Conservation (phyloP, 2,888 invertebrate species). For the Ochropleura plecta region DNA sequence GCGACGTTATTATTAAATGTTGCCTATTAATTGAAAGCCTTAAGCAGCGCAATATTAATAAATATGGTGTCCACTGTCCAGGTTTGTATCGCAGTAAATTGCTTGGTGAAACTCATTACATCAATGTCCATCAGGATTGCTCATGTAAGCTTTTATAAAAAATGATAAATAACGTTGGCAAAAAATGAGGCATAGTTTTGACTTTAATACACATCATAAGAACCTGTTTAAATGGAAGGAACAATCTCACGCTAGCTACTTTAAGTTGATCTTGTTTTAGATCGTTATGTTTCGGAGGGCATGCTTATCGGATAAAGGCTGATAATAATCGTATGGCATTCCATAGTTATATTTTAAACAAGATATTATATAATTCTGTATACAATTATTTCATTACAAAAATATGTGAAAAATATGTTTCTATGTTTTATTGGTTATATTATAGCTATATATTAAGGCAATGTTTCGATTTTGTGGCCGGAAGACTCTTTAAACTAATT, state of each 20-base stretch:
- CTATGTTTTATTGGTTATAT: background rate
- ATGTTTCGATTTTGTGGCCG: background rate
- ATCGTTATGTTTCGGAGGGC: background rate
- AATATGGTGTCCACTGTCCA: no score
- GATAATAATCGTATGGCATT: background rate
- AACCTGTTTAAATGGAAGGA: background rate
- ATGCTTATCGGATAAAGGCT: no score
- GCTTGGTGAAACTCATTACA: background rate
- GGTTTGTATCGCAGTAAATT: background rate
- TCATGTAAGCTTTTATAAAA: background rate
- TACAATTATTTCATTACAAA: background rate
- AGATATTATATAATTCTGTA: background rate
- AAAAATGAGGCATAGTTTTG: background rate
- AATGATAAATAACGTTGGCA: no score
- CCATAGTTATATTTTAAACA: background rate
- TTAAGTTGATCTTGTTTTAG: background rate
- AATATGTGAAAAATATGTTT: conserved; percentile 5
- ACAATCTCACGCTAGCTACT: conserved; percentile 2
- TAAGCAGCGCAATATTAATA: background rate
- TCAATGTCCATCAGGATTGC: background rate
- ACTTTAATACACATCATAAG: background rate
- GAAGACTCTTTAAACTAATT: background rate
- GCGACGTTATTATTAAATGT: background rate
- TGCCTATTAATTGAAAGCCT: background rate
- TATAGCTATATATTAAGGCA: background rate